Percentiles rank a stretch among this genome's conserved stretches.
Evolutionary conservation across 2,888 invertebrate species (phyloP).

Genomic region (Eudemis profundana): DNA sequence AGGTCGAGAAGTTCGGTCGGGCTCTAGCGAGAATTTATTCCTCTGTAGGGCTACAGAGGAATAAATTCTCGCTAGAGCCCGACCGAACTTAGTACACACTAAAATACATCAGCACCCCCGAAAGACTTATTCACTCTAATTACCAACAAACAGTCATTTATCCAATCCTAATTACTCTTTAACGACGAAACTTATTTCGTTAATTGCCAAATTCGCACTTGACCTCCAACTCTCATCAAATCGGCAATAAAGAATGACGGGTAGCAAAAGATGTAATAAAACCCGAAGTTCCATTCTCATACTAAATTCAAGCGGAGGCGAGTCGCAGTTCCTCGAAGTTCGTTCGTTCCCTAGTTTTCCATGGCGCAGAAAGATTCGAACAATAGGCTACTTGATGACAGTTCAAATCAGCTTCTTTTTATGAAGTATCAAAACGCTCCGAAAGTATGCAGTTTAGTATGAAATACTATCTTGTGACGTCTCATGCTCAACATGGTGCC

Average conservation of each 20-base stretch:
- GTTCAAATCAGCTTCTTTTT: too few species aligned
- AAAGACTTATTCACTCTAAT: slow-evolving; percentile 8
- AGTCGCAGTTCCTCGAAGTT: background rate
- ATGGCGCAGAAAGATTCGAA: too few species aligned
- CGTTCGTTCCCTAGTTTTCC: too few species aligned
- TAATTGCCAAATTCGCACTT: slow-evolving; percentile 15
- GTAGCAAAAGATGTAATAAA: slow-evolving; percentile 31
- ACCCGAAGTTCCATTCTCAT: background rate
- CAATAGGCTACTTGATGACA: too few species aligned
- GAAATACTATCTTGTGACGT: too few species aligned
- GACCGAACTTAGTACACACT: background rate
- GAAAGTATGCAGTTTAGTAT: too few species aligned
- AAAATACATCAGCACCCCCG: slow-evolving; percentile 4
- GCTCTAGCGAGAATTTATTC: too few species aligned
- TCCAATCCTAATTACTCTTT: slow-evolving; percentile 28
- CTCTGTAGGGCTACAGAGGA: too few species aligned
- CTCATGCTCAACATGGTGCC: too few species aligned
- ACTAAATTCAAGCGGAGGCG: background rate
- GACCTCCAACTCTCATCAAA: slow-evolving; percentile 26
- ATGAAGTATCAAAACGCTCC: too few species aligned
- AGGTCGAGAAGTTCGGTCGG: too few species aligned
- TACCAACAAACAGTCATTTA: slow-evolving; percentile 30
- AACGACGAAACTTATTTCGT: slow-evolving; percentile 21
- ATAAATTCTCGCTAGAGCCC: too few species aligned
- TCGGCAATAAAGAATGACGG: slow-evolving; percentile 10